A percentile compares a stretch with the other conserved stretches of the same genome.
Conservation (phyloP, 2,888 invertebrate species). For the Orchestes rusci region DNA sequence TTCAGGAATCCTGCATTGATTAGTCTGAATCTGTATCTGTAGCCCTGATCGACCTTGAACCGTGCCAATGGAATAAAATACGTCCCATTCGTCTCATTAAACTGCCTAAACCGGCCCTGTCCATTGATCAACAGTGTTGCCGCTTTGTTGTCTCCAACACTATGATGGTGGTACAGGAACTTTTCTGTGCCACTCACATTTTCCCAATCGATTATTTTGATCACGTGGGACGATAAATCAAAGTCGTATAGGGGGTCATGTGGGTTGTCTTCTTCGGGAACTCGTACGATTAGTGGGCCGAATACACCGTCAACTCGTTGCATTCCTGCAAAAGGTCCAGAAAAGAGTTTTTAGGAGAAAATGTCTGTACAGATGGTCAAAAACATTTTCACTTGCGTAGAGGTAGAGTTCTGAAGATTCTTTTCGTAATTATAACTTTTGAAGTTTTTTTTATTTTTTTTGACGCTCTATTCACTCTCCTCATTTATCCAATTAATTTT, state of each 20-base stretch:
- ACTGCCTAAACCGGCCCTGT: slow-evolving; percentile 55
- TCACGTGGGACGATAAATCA: slow-evolving; percentile 68
- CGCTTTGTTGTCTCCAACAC: slow-evolving; percentile 75
- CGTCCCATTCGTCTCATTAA: slow-evolving; percentile 36
- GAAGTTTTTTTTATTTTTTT: too few species aligned
- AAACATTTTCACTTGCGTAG: too few species aligned
- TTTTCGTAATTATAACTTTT: too few species aligned
- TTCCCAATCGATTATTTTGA: slow-evolving; percentile 78
- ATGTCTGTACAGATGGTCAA: too few species aligned
- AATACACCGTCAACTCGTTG: slow-evolving; percentile 82
- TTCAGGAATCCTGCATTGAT: slow-evolving; percentile 84
- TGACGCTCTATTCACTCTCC: too few species aligned
- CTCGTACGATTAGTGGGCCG: slow-evolving; percentile 68
- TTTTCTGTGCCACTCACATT: slow-evolving; percentile 62
- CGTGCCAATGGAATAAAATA: slow-evolving; percentile 53
- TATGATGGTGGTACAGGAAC: slow-evolving; percentile 81
- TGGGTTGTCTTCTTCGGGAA: slow-evolving; percentile 56
- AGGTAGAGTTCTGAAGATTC: too few species aligned
- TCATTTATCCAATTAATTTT: too few species aligned
- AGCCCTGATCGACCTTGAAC: slow-evolving; percentile 61
- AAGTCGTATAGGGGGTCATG: slow-evolving; percentile 67
- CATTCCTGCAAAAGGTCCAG: slow-evolving; percentile 59
- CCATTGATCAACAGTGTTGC: slow-evolving; percentile 78
- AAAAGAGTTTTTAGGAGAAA: neutral
- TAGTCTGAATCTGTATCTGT: slow-evolving; percentile 68